Evolutionary conservation across 2,797 vertebrate genomes (phyloP).

Genomic region (Hippopotamyrus pictus): DNA sequence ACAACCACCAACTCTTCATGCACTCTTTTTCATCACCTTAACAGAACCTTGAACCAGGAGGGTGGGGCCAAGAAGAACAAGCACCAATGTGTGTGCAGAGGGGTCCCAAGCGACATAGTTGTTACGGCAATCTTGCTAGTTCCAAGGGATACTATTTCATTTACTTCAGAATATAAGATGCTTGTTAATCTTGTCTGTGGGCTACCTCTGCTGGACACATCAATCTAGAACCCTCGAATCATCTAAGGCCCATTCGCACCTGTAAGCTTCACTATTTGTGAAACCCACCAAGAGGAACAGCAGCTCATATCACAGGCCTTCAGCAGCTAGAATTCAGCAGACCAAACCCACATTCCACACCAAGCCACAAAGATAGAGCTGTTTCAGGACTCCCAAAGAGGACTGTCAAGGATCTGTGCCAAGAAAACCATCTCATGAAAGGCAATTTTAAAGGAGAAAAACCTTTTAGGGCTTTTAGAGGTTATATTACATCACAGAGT

Average conservation of each 20-base stretch:
- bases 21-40: neutral
- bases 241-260: neutral
- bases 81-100: neutral
- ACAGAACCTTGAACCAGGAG: neutral
- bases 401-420: slow-evolving; percentile 35
- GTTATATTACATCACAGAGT: neutral
- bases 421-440: neutral
- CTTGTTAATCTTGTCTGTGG: neutral
- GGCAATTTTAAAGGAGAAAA: neutral
- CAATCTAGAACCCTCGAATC: neutral
- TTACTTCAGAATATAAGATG: neutral
- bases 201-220: neutral
- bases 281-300: slow-evolving; percentile 40
- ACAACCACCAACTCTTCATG: neutral
- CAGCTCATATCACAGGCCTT: slow-evolving; percentile 33
- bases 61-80: neutral
- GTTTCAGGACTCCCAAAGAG: slow-evolving; percentile 16
- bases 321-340: slow-evolving; percentile 32
- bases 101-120: neutral
- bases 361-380: slow-evolving; percentile 46
- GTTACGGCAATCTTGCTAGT: neutral
- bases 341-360: slow-evolving; percentile 51
- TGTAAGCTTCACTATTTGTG: neutral
- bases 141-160: neutral
- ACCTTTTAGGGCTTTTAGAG: neutral